A percentile compares a stretch with the other conserved stretches of the same genome.
Conservation (phyloP, 2,113 vertebrate species). For the Prochilodus magdalenae region DNA sequence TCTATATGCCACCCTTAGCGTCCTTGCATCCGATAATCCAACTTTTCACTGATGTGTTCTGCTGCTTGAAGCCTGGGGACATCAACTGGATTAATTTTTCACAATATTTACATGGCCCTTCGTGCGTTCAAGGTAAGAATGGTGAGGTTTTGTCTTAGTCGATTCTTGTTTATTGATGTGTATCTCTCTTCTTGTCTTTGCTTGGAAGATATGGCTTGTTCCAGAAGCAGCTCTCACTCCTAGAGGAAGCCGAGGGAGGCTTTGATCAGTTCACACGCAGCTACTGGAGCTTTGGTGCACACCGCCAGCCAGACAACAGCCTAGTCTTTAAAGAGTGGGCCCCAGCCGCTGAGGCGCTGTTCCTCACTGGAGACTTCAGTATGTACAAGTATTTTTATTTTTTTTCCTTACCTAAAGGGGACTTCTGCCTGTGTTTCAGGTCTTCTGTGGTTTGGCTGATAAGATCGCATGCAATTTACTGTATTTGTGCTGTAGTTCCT, state of each 20-base stretch:
- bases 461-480: not conserved
- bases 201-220: constrained; percentile 86
- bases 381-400: constrained; percentile 69
- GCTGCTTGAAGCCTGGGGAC: constrained; percentile 1
- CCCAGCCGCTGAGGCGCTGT: constrained; percentile 91
- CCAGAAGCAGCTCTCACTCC: constrained; percentile 75
- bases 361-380: constrained; percentile 98
- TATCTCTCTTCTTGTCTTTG: constrained; percentile 41
- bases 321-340: constrained; percentile 93
- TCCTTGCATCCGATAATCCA: constrained; percentile 7
- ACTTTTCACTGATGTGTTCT: constrained; percentile 17
- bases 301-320: constrained; percentile 82
- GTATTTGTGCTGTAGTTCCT: not conserved
- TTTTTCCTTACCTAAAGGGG: not conserved
- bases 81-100: constrained; percentile 37
- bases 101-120: constrained; percentile 23
- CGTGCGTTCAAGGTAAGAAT: not conserved
- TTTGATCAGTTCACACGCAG: constrained; percentile 91
- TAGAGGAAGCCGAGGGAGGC: constrained; percentile 89
- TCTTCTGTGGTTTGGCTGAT: not conserved
- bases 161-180: constrained; percentile 26
- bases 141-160: constrained; percentile 1
- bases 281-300: constrained; percentile 86
- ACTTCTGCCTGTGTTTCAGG: not conserved
- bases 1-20: constrained; percentile 1